Percentiles rank a stretch among this genome's conserved stretches.
Conservation (phyloP, 2,888 invertebrate species). For the Nemapogon koenigi region DNA sequence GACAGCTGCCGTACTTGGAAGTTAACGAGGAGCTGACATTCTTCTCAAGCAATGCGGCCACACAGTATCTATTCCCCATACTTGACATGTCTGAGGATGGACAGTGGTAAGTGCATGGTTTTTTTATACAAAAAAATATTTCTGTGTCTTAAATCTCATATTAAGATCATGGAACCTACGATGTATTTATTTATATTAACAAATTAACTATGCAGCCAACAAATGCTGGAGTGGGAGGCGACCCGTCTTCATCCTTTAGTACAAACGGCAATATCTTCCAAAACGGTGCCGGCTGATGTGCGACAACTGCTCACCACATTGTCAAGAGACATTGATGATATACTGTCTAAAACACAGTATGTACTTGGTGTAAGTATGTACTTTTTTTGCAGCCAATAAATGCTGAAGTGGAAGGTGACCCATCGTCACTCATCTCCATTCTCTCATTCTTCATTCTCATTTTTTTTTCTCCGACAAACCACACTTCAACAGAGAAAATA, state of each 20-base stretch:
- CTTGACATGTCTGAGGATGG: slow-evolving; percentile 38
- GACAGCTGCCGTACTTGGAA: slow-evolving; percentile 70
- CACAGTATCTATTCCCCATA: slow-evolving; percentile 68
- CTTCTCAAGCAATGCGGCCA: slow-evolving; percentile 76
- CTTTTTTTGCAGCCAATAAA: slow-evolving; percentile 63
- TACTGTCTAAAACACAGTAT: slow-evolving; percentile 57
- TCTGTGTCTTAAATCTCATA: too few relatives aligned
- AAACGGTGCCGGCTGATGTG: slow-evolving; percentile 58
- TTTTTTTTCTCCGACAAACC: too few relatives aligned
- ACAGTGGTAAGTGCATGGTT: slow-evolving; percentile 38
- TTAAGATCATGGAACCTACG: too few relatives aligned
- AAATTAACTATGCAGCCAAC: slow-evolving; percentile 40
- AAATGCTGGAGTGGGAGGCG: slow-evolving; percentile 72
- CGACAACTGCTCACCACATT: slow-evolving; percentile 61
- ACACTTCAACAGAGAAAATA: too few relatives aligned
- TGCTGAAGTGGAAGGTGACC: slow-evolving; percentile 72
- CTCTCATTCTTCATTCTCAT: too few relatives aligned
- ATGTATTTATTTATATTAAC: neutral
- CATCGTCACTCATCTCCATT: slow-evolving; percentile 68
- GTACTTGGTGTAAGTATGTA: slow-evolving; percentile 63
- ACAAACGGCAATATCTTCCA: slow-evolving; percentile 49
- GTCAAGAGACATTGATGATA: slow-evolving; percentile 63
- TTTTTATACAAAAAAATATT: too few relatives aligned
- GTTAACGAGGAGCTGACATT: slow-evolving; percentile 66
- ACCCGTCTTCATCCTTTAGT: slow-evolving; percentile 65